These are phyloP conservation scores for Athalia rosae DNA, from an alignment of 2,888 invertebrate genomes.

Conservation along the genomic window DNA sequence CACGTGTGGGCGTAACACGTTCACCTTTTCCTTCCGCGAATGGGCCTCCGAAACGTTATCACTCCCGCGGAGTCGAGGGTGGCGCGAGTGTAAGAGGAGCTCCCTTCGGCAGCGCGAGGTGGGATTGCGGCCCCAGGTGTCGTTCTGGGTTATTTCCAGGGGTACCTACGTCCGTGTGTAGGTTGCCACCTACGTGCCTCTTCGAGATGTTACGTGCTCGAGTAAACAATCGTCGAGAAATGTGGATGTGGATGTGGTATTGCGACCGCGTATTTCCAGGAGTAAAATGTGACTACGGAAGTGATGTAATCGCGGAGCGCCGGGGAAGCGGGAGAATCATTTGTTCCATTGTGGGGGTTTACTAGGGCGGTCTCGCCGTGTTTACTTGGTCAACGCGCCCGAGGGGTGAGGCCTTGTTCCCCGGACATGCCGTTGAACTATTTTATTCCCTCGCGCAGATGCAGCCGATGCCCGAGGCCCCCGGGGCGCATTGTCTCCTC, in stretches of 20 bases:
- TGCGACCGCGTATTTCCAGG: constrained; percentile 9
- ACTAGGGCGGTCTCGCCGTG: background rate
- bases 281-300: background rate
- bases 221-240: constrained; percentile 32
- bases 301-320: background rate
- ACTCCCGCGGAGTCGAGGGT: constrained; percentile 14
- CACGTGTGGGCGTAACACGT: background rate
- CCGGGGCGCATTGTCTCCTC: constrained; percentile 29
- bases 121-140: constrained; percentile 40
- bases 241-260: background rate
- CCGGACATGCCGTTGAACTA: constrained; percentile 22
- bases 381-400: constrained; percentile 26
- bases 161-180: background rate
- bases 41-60: constrained; percentile 29
- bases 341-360: constrained; percentile 16
- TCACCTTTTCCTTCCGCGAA: background rate
- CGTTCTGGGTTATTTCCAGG: constrained; percentile 29
- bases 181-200: constrained; percentile 3
- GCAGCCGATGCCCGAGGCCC: constrained; percentile 32
- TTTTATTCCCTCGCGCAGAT: constrained; percentile 35
- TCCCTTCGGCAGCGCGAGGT: constrained; percentile 6
- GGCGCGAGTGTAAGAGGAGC: background rate
- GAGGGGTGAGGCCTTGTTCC: background rate
- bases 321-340: constrained; percentile 15
- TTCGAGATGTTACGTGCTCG: constrained; percentile 18